phyloP scores from a whole-genome alignment of 2,888 invertebrate genomes.

The Prosapia bicincta region DNA sequence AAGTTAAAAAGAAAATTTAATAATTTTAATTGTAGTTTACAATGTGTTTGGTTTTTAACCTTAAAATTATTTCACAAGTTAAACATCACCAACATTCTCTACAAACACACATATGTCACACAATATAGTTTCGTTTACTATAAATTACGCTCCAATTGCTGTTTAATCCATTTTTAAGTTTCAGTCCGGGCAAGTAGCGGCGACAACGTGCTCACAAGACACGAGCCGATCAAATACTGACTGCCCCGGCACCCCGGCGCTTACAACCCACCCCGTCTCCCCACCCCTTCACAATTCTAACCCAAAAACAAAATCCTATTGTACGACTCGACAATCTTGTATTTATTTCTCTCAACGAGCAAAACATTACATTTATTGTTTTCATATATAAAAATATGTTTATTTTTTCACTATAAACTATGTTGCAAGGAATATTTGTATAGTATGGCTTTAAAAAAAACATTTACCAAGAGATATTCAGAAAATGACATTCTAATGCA shows the following conservation, averaged over 20 bases:
- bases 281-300: not conserved
- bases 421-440: too few species aligned
- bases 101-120: not conserved
- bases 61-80: not conserved
- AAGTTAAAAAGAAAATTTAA: too few species aligned
- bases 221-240: not conserved
- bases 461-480: too few species aligned
- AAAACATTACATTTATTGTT: too few species aligned
- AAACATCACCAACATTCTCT: too few species aligned
- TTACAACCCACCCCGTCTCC: not conserved
- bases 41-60: not conserved
- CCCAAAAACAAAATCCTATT: not conserved
- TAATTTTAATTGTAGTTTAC: too few species aligned
- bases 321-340: not conserved
- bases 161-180: not conserved
- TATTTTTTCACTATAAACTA: too few species aligned
- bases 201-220: not conserved
- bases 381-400: too few species aligned
- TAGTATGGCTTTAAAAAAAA: too few species aligned
- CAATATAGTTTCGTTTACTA: not conserved
- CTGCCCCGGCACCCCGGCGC: not conserved
- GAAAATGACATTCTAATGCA: too few species aligned
- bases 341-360: not conserved
- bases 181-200: not conserved
- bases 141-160: not conserved